Base-by-base conservation (phyloP, 1,140 invertebrate species). In the Drosophila malerkotliana region DNA sequence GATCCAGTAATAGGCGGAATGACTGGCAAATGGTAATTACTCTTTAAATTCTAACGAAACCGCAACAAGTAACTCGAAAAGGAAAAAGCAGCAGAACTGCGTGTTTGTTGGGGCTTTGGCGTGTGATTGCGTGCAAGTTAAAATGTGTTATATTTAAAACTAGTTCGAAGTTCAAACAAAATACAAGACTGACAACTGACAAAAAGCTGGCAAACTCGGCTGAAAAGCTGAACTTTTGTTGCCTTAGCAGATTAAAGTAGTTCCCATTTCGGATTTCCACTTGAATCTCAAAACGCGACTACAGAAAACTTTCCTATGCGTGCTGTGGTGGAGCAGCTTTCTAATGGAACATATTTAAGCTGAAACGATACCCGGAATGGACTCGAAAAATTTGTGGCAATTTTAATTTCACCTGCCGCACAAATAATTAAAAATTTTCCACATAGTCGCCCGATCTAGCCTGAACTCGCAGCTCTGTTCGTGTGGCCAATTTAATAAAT, bases 401-500 rank as follows among this genome's bases (percentile, higher is more conserved):
- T 49, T 73, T 73, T 64, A 48, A 26, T 18, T 57, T 69, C 15
- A 37, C 48, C 51, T 49, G 51, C 52, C 37, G 24, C 58, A 74
- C 47, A 74, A 59, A 73, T 84, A 80, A 85, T 85, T 87, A 87
- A 85, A 77, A 59, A 52, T 56, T 79, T 4, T 37, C 41, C 60
- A 74, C 52, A 78, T 45, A 60, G 21, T 32, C 30, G 45, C 30
- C 39, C 2, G 14, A 18, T 15, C 30, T 59, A 24, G 18, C 5
- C 34, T 55, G 48, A 44, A 45, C 49, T 10, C 60, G 8, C 15
- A 34, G 47, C 37, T 24, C 48, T 61, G 56, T 74, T 83, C 61
- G 52, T 79, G 68, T 32, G 48, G 62, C n/a, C 79, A 82, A 88
- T 87, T 87, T 88, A 87, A 87, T 88, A 87, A 82, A 87, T 72